Percentiles rank a stretch among this genome's conserved stretches.
Conservation (phyloP, 2,797 vertebrate genomes). For the Tenualosa ilisha region DNA sequence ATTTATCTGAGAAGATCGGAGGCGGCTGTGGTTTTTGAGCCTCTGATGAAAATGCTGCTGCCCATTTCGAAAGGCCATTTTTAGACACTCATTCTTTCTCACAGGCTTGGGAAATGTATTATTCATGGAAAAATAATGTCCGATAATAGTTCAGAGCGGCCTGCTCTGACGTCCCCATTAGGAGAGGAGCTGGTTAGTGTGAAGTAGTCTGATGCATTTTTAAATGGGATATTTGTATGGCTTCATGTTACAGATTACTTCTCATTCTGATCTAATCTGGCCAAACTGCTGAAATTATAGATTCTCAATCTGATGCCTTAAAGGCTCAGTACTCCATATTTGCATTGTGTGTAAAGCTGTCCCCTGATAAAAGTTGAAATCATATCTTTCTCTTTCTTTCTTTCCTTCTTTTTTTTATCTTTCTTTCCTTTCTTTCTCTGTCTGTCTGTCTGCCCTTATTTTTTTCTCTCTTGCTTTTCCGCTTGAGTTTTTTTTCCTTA, state of each 20-base stretch:
- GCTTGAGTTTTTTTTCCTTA: not conserved
- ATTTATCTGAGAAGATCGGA: conserved; percentile 38
- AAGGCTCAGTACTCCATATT: not conserved
- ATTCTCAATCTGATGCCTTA: not conserved
- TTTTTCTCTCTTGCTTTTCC: not conserved
- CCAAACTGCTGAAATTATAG: not conserved
- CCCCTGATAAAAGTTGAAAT: not conserved
- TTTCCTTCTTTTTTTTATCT: conserved; percentile 1
- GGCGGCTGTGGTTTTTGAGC: not conserved
- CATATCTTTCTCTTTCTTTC: not conserved
- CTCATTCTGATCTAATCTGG: not conserved
- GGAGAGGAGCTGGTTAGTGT: not conserved
- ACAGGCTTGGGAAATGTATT: conserved; percentile 21
- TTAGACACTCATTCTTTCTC: conserved; percentile 28
- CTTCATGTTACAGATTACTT: not conserved
- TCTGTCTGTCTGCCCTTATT: not conserved
- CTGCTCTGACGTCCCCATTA: not conserved
- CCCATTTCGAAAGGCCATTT: conserved; percentile 14
- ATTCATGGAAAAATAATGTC: conserved; percentile 25
- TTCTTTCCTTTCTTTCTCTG: not conserved
- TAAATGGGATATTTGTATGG: conserved; percentile 19
- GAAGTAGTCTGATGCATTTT: conserved; percentile 2
- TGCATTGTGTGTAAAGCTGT: not conserved
- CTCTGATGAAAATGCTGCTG: not conserved
- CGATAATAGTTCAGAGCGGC: conserved; percentile 20